A percentile compares a stretch with the other conserved stretches of the same genome.
Evolutionary conservation across 1,140 invertebrate species (phyloP).

Genomic region (Hestina assimilis): DNA sequence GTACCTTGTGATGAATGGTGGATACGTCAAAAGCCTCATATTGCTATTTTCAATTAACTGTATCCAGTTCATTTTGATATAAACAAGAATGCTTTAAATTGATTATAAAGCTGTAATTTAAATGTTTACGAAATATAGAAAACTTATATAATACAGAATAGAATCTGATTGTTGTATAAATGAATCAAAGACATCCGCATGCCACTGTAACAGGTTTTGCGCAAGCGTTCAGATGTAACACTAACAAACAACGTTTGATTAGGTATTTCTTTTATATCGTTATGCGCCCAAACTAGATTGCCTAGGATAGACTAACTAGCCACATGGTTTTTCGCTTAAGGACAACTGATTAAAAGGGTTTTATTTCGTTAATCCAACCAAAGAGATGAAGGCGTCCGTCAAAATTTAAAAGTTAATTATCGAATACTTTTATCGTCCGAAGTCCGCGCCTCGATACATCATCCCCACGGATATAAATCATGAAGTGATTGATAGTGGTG

Average conservation of each 20-base stretch:
- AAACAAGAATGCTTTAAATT: not conserved
- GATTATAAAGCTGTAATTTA: not conserved
- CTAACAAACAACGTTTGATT: slow-evolving; percentile 5
- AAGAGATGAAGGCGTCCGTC: slow-evolving; percentile 64
- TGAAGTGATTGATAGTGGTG: slow-evolving; percentile 66
- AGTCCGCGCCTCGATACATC: slow-evolving; percentile 60
- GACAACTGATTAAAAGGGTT: not conserved
- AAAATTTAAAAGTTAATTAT: slow-evolving; percentile 78
- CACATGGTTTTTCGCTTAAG: too few species aligned
- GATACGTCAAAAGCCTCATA: slow-evolving; percentile 1
- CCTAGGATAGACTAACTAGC: too few species aligned
- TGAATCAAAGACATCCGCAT: slow-evolving; percentile 28
- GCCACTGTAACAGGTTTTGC: slow-evolving; percentile 26
- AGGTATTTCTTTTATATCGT: too few species aligned
- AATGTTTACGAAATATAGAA: not conserved
- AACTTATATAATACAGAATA: slow-evolving; percentile 18
- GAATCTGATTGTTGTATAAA: slow-evolving; percentile 16
- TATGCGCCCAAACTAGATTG: too few species aligned
- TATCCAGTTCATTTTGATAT: not conserved
- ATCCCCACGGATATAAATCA: slow-evolving; percentile 71
- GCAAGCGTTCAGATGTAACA: slow-evolving; percentile 8
- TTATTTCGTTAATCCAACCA: slow-evolving; percentile 13
- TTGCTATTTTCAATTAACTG: slow-evolving; percentile 10
- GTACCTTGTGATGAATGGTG: slow-evolving; percentile 51
- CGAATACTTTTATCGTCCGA: slow-evolving; percentile 56